phyloP scores from a whole-genome alignment of 2,888 invertebrate species.

The Mesoligia furuncula region DNA sequence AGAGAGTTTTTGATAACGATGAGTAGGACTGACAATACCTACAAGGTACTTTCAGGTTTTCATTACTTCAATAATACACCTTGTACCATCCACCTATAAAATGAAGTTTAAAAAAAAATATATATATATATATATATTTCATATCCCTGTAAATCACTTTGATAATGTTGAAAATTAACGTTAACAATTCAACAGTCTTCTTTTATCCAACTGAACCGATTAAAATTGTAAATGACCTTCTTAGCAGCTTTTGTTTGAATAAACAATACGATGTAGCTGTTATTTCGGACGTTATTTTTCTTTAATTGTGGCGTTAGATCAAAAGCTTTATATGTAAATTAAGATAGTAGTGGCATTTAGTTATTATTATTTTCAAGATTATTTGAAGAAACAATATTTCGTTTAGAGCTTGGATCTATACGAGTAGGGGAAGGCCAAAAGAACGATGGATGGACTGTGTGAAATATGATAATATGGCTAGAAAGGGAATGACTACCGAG shows the following conservation, averaged over 20 bases:
- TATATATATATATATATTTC: slow-evolving; percentile 1
- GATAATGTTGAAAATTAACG: slow-evolving; percentile 53
- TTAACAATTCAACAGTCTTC: slow-evolving; percentile 60
- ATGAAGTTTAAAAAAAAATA: slow-evolving; percentile 9
- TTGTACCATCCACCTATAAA: no score
- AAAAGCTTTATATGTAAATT: slow-evolving; percentile 58
- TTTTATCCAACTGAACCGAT: slow-evolving; percentile 50
- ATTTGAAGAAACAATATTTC: neutral
- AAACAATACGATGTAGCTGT: slow-evolving; percentile 51
- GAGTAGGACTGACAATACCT: no score
- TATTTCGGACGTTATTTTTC: slow-evolving; percentile 52
- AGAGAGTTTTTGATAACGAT: no score
- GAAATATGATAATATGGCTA: neutral
- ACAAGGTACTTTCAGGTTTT: no score
- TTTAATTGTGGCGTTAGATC: slow-evolving; percentile 54
- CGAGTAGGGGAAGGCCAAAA: neutral
- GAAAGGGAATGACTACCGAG: neutral
- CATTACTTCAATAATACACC: neutral
- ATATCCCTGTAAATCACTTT: slow-evolving; percentile 38
- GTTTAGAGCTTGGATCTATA: neutral
- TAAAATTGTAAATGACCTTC: slow-evolving; percentile 64
- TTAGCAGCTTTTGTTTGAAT: slow-evolving; percentile 58
- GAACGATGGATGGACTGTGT: neutral
- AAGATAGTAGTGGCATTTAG: slow-evolving; percentile 22
- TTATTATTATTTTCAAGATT: slow-evolving; percentile 23